Conservation (phyloP, 1,140 invertebrate genomes). For the Tetragnatha versicolor region DNA sequence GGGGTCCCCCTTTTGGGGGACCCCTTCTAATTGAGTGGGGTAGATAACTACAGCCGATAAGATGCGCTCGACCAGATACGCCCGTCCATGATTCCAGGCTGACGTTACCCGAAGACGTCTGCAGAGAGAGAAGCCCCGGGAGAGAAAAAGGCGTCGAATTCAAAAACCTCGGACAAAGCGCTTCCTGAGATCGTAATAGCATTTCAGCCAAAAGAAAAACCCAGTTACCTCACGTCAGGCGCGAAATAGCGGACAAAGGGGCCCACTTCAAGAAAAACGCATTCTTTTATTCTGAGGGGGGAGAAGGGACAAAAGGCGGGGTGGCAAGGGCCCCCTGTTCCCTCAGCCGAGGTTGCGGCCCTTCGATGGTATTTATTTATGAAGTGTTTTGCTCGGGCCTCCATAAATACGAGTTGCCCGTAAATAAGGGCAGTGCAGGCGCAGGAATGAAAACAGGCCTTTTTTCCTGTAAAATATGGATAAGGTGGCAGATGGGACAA, state of each 20-base stretch:
- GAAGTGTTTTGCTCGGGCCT: slow-evolving; percentile 12
- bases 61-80: no score
- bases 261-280: slow-evolving; percentile 40
- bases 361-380: slow-evolving; percentile 20
- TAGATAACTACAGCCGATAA: no score
- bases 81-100: no score
- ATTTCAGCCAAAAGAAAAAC: neutral
- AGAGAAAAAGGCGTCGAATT: slow-evolving; percentile 3
- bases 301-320: neutral
- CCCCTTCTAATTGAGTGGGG: no score
- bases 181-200: slow-evolving; percentile 16
- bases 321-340: neutral
- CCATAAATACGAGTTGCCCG: slow-evolving; percentile 18
- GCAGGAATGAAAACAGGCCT: neutral
- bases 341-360: neutral
- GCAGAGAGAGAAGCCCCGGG: no score
- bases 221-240: slow-evolving; percentile 30
- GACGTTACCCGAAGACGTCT: no score
- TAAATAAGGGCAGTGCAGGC: slow-evolving; percentile 28
- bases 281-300: neutral
- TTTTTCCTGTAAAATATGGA: no score
- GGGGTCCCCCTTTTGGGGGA: no score
- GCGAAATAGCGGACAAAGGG: slow-evolving; percentile 23
- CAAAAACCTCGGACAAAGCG: slow-evolving; percentile 19
- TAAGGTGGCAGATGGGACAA: no score